A percentile compares a stretch with the other conserved stretches of the same genome.
phyloP scores from a whole-genome alignment of 2,888 invertebrate genomes.

The Stenchaetothrips biformis region DNA sequence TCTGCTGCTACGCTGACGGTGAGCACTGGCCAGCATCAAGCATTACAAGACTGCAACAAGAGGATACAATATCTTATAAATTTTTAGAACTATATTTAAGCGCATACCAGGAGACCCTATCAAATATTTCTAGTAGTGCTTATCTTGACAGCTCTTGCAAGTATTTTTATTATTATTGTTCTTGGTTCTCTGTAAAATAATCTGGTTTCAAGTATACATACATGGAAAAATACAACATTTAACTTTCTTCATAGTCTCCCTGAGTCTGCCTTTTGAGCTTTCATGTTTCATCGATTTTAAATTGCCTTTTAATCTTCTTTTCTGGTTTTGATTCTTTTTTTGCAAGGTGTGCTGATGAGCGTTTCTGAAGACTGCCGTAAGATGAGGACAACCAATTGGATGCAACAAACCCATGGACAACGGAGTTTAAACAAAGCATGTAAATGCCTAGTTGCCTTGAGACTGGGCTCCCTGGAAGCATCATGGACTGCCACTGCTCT shows the following conservation, averaged over 20 bases:
- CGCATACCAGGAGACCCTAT: too few species aligned
- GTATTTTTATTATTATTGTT: too few species aligned
- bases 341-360: conserved; percentile 10
- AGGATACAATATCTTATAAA: not conserved
- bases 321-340: not conserved
- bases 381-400: conserved; percentile 9
- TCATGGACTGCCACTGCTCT: not conserved
- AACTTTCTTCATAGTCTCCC: too few species aligned
- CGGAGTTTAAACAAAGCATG: not conserved
- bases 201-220: too few species aligned
- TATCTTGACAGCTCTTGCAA: too few species aligned
- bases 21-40: not conserved
- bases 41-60: not conserved
- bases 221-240: too few species aligned
- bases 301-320: too few species aligned
- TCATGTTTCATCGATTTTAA: too few species aligned
- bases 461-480: not conserved
- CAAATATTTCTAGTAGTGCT: too few species aligned
- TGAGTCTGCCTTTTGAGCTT: too few species aligned
- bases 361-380: conserved; percentile 15
- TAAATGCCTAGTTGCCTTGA: not conserved
- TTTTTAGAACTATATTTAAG: too few species aligned
- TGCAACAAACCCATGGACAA: not conserved
- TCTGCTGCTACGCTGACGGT: not conserved
- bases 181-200: too few species aligned